These are phyloP conservation scores for Enteromius mattozi DNA, from an alignment of 2,797 vertebrate species.

Conservation along the genomic window DNA sequence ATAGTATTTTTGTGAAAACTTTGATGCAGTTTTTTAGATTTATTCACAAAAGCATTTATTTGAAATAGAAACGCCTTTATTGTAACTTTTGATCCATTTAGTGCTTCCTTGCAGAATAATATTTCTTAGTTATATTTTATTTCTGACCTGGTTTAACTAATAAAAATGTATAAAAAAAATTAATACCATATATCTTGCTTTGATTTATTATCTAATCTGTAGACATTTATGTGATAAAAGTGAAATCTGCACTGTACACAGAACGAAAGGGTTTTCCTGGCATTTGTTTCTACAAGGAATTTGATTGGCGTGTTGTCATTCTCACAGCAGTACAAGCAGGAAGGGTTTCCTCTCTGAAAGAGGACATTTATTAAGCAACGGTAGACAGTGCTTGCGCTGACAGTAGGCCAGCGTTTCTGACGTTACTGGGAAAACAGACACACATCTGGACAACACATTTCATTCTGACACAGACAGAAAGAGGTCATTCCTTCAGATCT, in stretches of 20 bases:
- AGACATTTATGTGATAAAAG: neutral
- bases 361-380: constrained; percentile 46
- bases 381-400: neutral
- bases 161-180: neutral
- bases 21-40: neutral
- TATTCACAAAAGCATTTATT: neutral
- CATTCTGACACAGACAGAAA: constrained; percentile 27
- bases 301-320: constrained; percentile 53
- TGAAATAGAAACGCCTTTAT: neutral
- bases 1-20: neutral
- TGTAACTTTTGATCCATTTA: neutral
- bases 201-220: neutral
- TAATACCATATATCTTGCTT: neutral
- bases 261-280: constrained; percentile 6
- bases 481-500: constrained; percentile 1
- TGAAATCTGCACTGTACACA: constrained; percentile 1
- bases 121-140: neutral
- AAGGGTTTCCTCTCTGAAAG: constrained; percentile 55
- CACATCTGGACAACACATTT: constrained; percentile 59
- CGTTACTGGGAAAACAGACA: constrained; percentile 45
- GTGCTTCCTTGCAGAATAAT: neutral
- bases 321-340: constrained; percentile 39
- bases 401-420: constrained; percentile 40
- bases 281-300: constrained; percentile 15
- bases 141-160: neutral